Percentiles rank a stretch among this genome's conserved stretches.
phyloP scores from a whole-genome alignment of 2,888 invertebrate genomes.

The Eurois occulta region DNA sequence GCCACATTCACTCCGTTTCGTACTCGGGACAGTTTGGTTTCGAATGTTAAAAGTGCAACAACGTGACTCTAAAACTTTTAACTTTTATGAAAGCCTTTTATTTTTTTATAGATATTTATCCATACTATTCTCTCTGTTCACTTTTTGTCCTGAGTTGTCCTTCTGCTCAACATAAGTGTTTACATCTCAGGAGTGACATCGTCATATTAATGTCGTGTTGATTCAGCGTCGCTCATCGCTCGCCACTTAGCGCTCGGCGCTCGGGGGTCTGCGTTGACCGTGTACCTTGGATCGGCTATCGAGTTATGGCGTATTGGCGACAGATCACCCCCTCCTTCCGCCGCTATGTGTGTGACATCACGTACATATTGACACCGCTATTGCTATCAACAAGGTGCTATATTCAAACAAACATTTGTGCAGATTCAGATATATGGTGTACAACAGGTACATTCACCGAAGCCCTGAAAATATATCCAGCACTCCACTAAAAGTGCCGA shows the following conservation, averaged over 20 bases:
- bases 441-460: neutral
- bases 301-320: slow-evolving; percentile 6
- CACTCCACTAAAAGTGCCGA: neutral
- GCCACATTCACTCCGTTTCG: neutral
- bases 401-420: neutral
- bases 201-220: neutral
- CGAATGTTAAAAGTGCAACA: neutral
- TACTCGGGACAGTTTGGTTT: neutral
- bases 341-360: neutral
- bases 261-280: no score
- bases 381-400: neutral
- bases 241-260: neutral
- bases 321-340: neutral
- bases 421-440: neutral
- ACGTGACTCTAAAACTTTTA: neutral
- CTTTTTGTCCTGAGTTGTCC: neutral
- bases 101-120: neutral
- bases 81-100: no score
- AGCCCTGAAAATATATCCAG: neutral
- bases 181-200: neutral
- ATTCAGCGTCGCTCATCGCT: neutral
- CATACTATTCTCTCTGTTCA: neutral
- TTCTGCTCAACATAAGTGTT: neutral
- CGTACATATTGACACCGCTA: neutral
- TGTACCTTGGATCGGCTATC: slow-evolving; percentile 9